Evolutionary conservation across 2,113 vertebrate species (phyloP).

Genomic region (Halcyon malimbica): DNA sequence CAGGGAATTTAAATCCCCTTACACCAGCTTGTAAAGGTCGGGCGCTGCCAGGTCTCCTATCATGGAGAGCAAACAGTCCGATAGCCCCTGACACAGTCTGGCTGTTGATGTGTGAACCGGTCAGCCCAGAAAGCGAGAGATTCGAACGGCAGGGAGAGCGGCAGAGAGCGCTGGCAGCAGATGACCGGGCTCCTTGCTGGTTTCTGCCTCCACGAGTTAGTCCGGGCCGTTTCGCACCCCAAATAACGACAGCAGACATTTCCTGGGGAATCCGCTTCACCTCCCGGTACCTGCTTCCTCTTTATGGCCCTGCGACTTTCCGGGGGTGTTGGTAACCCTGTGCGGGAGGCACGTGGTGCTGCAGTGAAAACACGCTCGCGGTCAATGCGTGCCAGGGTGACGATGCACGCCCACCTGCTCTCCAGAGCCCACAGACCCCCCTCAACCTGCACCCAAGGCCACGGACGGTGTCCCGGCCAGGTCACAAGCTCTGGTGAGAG

Average conservation of each 20-base stretch:
- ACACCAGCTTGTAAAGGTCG: not conserved
- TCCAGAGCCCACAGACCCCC: not conserved
- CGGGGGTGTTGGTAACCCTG: rapidly evolving
- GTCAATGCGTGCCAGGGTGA: not conserved
- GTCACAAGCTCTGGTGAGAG: not conserved
- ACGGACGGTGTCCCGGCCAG: rapidly evolving
- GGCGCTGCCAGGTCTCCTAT: not conserved
- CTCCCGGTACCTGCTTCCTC: not conserved
- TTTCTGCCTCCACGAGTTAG: not conserved
- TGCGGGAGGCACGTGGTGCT: rapidly evolving
- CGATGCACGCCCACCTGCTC: rapidly evolving
- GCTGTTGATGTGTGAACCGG: not conserved
- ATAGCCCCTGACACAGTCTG: not conserved
- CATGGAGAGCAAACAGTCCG: not conserved
- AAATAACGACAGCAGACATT: not conserved
- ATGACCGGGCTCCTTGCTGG: rapidly evolving
- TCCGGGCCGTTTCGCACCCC: not conserved
- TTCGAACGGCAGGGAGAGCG: rapidly evolving
- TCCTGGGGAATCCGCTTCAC: not conserved
- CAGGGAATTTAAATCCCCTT: not conserved
- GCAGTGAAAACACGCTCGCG: rapidly evolving
- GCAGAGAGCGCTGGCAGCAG: not conserved
- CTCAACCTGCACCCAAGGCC: not conserved
- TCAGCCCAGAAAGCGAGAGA: not conserved
- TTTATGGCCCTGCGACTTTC: not conserved